phyloP scores from a whole-genome alignment of 2,113 vertebrate species.

The Microcebus murinus region DNA sequence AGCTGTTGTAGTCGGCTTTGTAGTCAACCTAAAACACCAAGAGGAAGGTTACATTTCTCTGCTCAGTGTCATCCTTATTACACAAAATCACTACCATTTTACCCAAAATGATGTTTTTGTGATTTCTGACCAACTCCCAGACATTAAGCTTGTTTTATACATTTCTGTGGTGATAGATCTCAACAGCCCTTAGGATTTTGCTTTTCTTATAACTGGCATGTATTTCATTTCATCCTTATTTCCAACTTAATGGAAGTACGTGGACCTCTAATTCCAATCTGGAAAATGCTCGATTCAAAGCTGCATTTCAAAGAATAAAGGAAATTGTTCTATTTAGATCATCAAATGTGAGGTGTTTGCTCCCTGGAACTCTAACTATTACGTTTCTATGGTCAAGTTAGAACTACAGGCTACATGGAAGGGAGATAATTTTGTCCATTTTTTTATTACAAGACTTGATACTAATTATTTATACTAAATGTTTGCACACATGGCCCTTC shows the following conservation, averaged over 20 bases:
- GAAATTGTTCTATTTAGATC: constrained; percentile 10
- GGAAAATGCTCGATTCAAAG: constrained; percentile 32
- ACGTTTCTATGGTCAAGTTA: constrained; percentile 2
- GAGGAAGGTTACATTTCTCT: neutral
- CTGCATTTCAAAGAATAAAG: constrained; percentile 9
- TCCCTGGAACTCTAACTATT: neutral
- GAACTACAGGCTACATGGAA: neutral
- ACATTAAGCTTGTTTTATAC: neutral
- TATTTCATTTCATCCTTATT: neutral
- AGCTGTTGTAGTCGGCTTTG: constrained; percentile 92
- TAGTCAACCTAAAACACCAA: constrained; percentile 89
- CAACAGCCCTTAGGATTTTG: neutral
- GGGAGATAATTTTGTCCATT: neutral
- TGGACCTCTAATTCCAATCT: neutral
- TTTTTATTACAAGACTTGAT: constrained; percentile 4
- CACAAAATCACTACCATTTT: neutral
- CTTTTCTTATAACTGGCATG: neutral
- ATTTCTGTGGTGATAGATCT: neutral
- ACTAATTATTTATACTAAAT: neutral
- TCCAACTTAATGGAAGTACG: neutral
- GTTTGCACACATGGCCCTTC: neutral
- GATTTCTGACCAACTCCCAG: neutral
- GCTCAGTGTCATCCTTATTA: neutral
- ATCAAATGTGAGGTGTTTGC: neutral
- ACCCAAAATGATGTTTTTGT: neutral